Evolutionary conservation across 2,888 invertebrate genomes (phyloP).

Genomic region (Nycteola revayana): DNA sequence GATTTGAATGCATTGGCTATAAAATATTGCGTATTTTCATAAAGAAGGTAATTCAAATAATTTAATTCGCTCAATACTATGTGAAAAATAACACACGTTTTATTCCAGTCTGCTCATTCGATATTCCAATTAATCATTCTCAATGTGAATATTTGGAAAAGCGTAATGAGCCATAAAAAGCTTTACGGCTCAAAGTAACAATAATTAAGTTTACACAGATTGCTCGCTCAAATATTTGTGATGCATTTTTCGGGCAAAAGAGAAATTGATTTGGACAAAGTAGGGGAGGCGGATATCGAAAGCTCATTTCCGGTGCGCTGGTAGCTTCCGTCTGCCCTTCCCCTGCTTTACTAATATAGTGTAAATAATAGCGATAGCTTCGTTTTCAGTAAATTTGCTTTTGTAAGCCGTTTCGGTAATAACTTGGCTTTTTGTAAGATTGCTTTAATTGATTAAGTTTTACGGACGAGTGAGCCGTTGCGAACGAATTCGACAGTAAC

Average conservation of each 20-base stretch:
- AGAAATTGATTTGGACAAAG: slow-evolving; percentile 72
- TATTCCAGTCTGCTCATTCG: no score
- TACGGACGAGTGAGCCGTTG: slow-evolving; percentile 2
- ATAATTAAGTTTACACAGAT: slow-evolving; percentile 33
- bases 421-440: slow-evolving; percentile 12
- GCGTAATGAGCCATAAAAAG: no score
- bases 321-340: slow-evolving; percentile 41
- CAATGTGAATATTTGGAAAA: no score
- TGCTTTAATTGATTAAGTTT: slow-evolving; percentile 20
- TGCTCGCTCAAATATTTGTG: slow-evolving; percentile 35
- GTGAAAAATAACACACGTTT: no score
- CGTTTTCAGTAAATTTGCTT: slow-evolving; percentile 33
- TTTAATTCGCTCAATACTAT: no score
- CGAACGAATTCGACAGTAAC: no score
- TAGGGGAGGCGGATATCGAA: slow-evolving; percentile 63
- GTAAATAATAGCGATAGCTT: slow-evolving; percentile 35
- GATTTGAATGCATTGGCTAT: no score
- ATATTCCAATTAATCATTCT: no score
- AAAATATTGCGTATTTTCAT: no score
- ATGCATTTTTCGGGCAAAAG: slow-evolving; percentile 46
- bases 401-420: slow-evolving; percentile 19
- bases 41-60: no score
- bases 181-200: slow-evolving; percentile 18
- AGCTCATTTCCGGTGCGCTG: slow-evolving; percentile 66
- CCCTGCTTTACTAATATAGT: slow-evolving; percentile 35